phyloP scores from a whole-genome alignment of 2,888 invertebrate species.

The Odontothrips loti region DNA sequence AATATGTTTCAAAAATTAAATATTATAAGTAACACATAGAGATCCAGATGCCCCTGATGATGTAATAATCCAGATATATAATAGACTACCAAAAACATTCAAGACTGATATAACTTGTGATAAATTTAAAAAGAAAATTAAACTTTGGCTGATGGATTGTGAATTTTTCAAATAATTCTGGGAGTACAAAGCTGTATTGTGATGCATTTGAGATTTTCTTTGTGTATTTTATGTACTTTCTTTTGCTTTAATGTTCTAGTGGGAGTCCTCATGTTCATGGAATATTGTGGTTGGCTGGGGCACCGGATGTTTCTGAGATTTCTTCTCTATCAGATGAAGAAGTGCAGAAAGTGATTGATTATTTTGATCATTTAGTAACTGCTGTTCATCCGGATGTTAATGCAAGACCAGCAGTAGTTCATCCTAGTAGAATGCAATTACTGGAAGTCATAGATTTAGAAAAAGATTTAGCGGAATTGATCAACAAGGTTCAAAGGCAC shows the following conservation, averaged over 20 bases:
- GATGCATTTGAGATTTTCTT: too few relatives aligned
- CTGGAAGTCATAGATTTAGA: conserved; percentile 15
- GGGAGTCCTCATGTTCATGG: conserved; percentile 37
- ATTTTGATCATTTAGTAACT: conserved; percentile 32
- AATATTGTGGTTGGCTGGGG: conserved; percentile 36
- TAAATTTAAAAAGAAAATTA: too few relatives aligned
- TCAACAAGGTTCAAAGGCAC: neutral
- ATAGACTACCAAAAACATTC: too few relatives aligned
- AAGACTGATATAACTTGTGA: too few relatives aligned
- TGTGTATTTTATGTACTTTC: too few relatives aligned
- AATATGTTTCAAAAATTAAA: too few relatives aligned
- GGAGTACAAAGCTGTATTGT: too few relatives aligned
- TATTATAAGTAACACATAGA: too few relatives aligned
- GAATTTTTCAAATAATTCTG: too few relatives aligned
- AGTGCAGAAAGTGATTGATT: conserved; percentile 7
- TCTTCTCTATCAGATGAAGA: conserved; percentile 23
- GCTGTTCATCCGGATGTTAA: conserved; percentile 35
- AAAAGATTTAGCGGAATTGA: neutral
- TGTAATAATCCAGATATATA: neutral
- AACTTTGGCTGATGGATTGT: too few relatives aligned
- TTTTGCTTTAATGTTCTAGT: neutral
- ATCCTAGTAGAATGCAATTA: conserved; percentile 32
- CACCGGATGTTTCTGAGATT: conserved; percentile 33
- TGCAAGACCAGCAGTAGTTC: conserved; percentile 27
- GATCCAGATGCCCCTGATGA: too few relatives aligned